Evolutionary conservation across 2,113 vertebrate genomes (phyloP).

Genomic region (Octodon degus): DNA sequence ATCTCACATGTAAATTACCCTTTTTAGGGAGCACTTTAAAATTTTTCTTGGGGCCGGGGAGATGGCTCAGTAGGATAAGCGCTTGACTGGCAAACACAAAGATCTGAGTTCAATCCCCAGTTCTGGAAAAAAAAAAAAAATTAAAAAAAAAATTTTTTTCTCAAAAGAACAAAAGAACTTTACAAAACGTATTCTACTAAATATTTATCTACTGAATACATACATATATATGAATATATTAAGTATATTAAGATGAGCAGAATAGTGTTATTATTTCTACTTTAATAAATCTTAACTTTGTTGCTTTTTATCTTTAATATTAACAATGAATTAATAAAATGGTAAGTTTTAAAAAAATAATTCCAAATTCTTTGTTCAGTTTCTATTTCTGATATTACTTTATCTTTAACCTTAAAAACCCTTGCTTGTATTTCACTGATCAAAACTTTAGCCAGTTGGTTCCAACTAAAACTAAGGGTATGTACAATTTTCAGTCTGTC

Average conservation of each 20-base stretch:
- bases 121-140: no score
- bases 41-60: no score
- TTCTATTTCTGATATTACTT: constrained; percentile 26
- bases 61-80: no score
- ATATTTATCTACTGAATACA: neutral
- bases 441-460: constrained; percentile 47
- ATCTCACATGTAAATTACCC: neutral
- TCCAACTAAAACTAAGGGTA: neutral
- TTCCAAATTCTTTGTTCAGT: neutral
- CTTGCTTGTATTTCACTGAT: constrained; percentile 17
- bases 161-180: neutral
- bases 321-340: neutral
- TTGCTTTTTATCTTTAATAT: constrained; percentile 2
- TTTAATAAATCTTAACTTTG: neutral
- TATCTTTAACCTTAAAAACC: constrained; percentile 6
- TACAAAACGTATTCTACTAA: neutral
- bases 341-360: neutral
- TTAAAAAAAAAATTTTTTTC: no score
- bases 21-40: neutral
- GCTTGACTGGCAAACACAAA: no score
- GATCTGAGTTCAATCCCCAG: no score
- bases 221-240: neutral
- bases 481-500: neutral
- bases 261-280: neutral
- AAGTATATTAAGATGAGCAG: neutral